Evolutionary conservation across 2,113 vertebrate species (phyloP).

Genomic region (Cyrtonyx montezumae): DNA sequence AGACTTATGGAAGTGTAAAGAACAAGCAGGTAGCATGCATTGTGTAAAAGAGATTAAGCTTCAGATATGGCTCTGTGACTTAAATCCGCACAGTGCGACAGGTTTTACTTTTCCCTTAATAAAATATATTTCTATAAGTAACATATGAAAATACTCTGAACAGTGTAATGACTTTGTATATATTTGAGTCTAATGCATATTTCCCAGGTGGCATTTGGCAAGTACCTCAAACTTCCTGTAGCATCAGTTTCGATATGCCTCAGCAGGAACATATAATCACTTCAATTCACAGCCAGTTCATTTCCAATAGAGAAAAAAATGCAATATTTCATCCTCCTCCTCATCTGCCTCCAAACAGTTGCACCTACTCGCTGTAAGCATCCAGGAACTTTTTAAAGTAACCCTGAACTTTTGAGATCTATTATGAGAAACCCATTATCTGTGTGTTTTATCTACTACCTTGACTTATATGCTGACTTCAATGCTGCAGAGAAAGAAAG

Average conservation of each 20-base stretch:
- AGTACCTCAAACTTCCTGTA: neutral
- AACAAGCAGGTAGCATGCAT: constrained; percentile 21
- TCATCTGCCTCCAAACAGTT: neutral
- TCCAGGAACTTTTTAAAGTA: neutral
- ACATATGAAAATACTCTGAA: neutral
- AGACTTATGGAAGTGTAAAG: neutral
- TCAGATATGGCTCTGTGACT: neutral
- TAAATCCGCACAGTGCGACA: neutral
- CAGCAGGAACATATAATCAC: neutral
- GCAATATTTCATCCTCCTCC: neutral
- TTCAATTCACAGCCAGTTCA: neutral
- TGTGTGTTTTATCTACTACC: neutral
- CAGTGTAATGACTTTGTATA: neutral
- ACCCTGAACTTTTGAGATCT: neutral
- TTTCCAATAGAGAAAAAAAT: neutral
- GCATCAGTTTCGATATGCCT: neutral
- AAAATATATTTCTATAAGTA: neutral
- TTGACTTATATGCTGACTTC: neutral
- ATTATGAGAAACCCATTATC: neutral
- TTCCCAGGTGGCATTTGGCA: neutral
- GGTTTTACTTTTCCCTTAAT: neutral
- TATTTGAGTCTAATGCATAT: neutral
- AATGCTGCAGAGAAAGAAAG: neutral
- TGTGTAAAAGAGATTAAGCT: neutral
- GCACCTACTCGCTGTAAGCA: neutral